Evolutionary conservation across 2,888 invertebrate species (phyloP).

Genomic region (Cordilura impudica): DNA sequence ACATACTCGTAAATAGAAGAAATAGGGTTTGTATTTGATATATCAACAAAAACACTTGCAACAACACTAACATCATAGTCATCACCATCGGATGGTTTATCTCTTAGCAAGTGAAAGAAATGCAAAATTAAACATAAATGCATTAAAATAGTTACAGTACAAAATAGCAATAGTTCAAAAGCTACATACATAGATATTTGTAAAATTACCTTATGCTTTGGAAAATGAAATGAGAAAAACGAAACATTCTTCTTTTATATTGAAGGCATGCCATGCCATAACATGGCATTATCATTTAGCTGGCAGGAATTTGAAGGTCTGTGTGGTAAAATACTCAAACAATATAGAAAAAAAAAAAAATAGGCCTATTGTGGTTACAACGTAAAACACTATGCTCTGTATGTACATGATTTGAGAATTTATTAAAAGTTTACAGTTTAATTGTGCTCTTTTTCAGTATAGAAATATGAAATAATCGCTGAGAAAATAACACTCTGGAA

Average conservation of each 20-base stretch:
- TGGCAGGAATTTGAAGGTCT: conserved; percentile 54
- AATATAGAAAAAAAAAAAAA: background rate
- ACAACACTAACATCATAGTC: no score
- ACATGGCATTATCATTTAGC: conserved; percentile 57
- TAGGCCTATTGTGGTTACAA: conserved; percentile 57
- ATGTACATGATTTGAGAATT: no score
- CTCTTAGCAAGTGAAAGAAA: conserved; percentile 4
- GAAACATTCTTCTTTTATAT: conserved; percentile 31
- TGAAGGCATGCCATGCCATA: conserved; percentile 57
- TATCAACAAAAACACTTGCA: no score
- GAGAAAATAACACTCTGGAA: no score
- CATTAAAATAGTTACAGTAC: conserved; percentile 38
- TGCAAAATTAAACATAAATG: conserved; percentile 30
- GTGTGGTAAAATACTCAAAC: conserved; percentile 12
- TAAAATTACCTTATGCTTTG: background rate
- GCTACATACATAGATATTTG: background rate
- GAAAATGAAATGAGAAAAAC: background rate
- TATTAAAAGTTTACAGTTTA: no score
- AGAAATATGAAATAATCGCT: no score
- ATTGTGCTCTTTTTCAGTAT: no score
- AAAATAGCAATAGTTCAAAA: conserved; percentile 47
- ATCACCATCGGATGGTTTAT: conserved; percentile 3
- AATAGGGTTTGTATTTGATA: no score
- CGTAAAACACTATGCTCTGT: no score
- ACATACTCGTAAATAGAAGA: no score